Evolutionary conservation across 2,113 vertebrate genomes (phyloP), one percentile per base, ranked within the genome.

Genomic region (Bos indicus): DNA sequence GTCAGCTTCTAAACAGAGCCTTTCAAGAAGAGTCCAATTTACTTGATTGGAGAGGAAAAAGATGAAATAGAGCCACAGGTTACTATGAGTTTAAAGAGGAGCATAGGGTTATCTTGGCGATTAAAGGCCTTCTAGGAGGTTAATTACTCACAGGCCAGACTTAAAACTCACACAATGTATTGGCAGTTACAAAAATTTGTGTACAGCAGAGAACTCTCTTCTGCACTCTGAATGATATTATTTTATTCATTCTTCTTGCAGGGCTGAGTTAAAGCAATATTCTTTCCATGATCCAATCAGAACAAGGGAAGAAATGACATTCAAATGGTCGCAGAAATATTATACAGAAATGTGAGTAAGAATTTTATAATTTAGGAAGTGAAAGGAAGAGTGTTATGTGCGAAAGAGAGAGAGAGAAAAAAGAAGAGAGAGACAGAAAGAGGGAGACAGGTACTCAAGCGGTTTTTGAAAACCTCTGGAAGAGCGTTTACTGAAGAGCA

Each of bases 21-120:
- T 98, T 98, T 98, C 96, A 98, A 94, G 89, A 91, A 71, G 4
- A 98, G 95, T 96, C 88, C 97, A 95, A 51, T 98, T 98, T 94
- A 90, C 10, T 96, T 95, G 94, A 90, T 88, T 90, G 96, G 60
- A 51, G 96, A 96, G 46, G 78, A 88, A 96, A 88, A 89, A 46
- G 57, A 97, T 26, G 83, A 98, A 98, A 97, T 48, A 94, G 94
- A 98, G 92, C 91, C 3, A 14, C 93, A 98, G 95, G 93, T 92
- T 98, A 98, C 92, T 88, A 84, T 82, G 40, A 94, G n/a, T 59
- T 86, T 85, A 96, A n/a, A 46, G 40, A 97, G 97, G 94, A 98
- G 60, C 96, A 88, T 30, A 54, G 0, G 36, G 97, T 97, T 98
- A 96, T 93, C 97, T 87, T 3, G 1, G 83, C 96, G 98, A 98